Conservation (phyloP, 2,113 vertebrate genomes). For the Rhea americana region DNA sequence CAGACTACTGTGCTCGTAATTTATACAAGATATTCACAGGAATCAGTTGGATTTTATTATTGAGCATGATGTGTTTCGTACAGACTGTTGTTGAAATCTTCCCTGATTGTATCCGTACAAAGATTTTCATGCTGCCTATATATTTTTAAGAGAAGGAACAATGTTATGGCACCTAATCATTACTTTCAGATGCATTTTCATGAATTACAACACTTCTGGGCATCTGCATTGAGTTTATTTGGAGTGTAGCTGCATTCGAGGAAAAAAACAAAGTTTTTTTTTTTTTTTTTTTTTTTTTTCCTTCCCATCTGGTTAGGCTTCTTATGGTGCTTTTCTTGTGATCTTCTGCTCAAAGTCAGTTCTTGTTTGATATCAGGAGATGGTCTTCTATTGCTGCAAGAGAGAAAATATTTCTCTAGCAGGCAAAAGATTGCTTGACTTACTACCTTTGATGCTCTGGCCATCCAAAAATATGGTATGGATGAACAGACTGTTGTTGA, state of each 20-base stretch:
- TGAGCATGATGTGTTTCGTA: background rate
- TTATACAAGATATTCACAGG: background rate
- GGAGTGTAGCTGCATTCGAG: background rate
- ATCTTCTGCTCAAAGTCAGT: constrained; percentile 1
- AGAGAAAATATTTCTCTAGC: background rate
- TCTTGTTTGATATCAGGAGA: background rate
- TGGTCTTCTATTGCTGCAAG: background rate
- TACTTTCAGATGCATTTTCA: background rate
- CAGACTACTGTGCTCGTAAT: background rate
- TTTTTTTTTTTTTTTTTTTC: too few relatives aligned
- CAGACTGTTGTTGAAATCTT: background rate
- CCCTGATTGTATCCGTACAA: background rate
- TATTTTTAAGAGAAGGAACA: background rate
- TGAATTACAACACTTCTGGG: background rate
- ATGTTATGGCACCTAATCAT: background rate
- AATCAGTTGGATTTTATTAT: background rate
- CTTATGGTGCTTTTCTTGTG: background rate
- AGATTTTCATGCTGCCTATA: background rate
- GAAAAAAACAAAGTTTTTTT: background rate
- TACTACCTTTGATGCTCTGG: background rate
- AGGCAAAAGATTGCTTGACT: background rate
- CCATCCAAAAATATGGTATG: background rate
- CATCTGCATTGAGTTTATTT: background rate
- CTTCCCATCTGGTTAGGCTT: background rate
- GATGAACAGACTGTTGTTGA: background rate